Percentiles rank a stretch among this genome's conserved stretches.
These are phyloP conservation scores for Ptilonorhynchus violaceus DNA, from an alignment of 2,113 vertebrate species.

Conservation along the genomic window DNA sequence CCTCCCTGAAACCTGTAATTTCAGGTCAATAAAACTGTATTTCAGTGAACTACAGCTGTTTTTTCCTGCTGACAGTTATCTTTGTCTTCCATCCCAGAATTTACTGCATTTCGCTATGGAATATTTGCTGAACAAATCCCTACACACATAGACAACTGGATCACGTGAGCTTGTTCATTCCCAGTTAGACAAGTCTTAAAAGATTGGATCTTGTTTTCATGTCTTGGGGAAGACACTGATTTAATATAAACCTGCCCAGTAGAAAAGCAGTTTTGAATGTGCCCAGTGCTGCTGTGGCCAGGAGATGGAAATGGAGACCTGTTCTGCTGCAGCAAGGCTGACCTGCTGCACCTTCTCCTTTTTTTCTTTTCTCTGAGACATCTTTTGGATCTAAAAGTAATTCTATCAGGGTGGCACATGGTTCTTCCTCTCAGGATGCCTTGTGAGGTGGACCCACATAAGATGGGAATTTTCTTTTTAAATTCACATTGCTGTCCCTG, in stretches of 20 bases:
- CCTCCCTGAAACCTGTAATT: neutral
- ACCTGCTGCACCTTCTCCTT: neutral
- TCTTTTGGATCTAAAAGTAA: constrained; percentile 3
- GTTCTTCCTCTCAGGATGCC: constrained; percentile 26
- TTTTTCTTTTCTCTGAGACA: neutral
- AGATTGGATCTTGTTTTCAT: neutral
- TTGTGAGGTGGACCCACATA: neutral
- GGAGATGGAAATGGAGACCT: neutral
- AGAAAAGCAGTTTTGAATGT: neutral
- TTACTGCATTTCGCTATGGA: neutral
- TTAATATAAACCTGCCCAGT: neutral
- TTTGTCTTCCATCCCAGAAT: neutral
- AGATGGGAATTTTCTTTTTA: neutral
- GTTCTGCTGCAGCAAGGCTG: neutral
- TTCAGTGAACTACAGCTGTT: neutral
- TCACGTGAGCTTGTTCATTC: neutral
- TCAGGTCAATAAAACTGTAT: neutral
- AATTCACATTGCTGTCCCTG: neutral
- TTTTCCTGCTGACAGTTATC: neutral
- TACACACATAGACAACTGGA: neutral
- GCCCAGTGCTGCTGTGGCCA: too few relatives aligned
- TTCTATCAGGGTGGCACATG: neutral
- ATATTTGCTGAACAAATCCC: neutral
- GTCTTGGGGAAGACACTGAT: neutral
- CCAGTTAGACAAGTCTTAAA: neutral